A percentile compares a stretch with the other conserved stretches of the same genome.
Evolutionary conservation across 2,113 vertebrate genomes (phyloP).

Genomic region (Amblyopsis rosae): DNA sequence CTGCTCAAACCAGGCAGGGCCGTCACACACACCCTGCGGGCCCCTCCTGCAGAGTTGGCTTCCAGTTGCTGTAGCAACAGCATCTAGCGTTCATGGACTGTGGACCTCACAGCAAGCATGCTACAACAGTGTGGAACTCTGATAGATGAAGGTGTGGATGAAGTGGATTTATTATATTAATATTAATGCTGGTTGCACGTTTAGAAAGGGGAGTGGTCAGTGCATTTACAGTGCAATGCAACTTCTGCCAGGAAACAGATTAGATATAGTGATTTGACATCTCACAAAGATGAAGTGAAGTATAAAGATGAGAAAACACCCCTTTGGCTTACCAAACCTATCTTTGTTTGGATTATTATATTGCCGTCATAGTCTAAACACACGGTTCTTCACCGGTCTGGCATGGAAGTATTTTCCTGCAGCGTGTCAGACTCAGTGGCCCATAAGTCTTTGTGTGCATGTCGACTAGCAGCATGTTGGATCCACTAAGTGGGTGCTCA

Average conservation of each 20-base stretch:
- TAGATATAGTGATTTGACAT: neutral
- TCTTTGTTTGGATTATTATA: neutral
- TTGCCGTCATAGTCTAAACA: neutral
- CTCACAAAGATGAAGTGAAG: neutral
- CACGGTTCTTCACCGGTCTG: neutral
- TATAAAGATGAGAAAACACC: neutral
- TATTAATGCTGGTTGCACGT: too few species aligned
- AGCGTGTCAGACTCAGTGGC: neutral
- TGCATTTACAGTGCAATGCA: neutral
- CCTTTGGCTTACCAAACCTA: neutral
- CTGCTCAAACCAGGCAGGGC: too few species aligned
- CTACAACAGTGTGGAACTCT: too few species aligned
- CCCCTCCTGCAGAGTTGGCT: constrained; percentile 24
- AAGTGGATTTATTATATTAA: too few species aligned
- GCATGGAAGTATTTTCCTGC: neutral
- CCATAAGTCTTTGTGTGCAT: neutral
- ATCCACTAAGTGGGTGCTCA: constrained; percentile 1
- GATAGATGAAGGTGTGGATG: too few species aligned
- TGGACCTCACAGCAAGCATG: too few species aligned
- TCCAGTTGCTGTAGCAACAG: constrained; percentile 54
- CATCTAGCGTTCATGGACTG: constrained; percentile 13
- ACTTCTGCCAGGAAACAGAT: neutral
- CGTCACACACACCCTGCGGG: constrained; percentile 25
- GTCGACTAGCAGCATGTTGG: constrained; percentile 2
- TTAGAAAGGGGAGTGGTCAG: too few species aligned